Evolutionary conservation across 2,888 invertebrate species (phyloP).

Genomic region (Polyommatus icarus): DNA sequence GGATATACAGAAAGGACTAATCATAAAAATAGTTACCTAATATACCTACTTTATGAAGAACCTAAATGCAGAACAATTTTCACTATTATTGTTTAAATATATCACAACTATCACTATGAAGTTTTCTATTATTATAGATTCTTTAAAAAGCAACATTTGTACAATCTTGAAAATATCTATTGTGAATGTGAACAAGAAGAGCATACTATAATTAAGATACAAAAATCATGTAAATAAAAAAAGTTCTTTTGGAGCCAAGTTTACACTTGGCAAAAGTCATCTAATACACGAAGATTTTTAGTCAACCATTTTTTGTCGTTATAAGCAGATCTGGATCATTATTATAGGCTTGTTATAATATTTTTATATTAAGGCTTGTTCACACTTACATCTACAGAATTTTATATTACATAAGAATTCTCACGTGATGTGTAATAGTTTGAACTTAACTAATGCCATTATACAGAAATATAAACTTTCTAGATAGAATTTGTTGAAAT

Average conservation of each 20-base stretch:
- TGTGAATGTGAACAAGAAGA: conserved; percentile 8
- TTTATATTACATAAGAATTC: conserved; percentile 28
- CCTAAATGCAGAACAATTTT: conserved; percentile 70
- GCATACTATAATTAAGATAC: background rate
- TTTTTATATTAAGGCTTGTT: background rate
- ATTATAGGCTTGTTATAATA: background rate
- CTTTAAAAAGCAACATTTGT: conserved; percentile 30
- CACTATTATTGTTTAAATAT: conserved; percentile 34
- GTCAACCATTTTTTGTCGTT: background rate
- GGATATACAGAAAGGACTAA: conserved; percentile 48
- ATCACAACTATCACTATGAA: conserved; percentile 57
- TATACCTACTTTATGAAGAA: conserved; percentile 41
- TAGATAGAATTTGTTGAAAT: conserved; percentile 42
- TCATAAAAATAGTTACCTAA: conserved; percentile 11
- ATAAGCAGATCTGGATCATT: background rate
- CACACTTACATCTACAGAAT: background rate
- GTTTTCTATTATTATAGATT: conserved; percentile 41
- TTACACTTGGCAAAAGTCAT: background rate
- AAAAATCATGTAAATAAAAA: background rate
- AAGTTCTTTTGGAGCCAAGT: background rate
- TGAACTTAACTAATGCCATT: conserved; percentile 43
- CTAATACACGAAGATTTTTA: background rate
- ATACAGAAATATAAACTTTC: conserved; percentile 22
- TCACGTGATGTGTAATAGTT: conserved; percentile 44
- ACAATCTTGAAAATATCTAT: conserved; percentile 22